Evolutionary conservation across 2,113 vertebrate genomes (phyloP).

Genomic region (Tetrax tetrax): DNA sequence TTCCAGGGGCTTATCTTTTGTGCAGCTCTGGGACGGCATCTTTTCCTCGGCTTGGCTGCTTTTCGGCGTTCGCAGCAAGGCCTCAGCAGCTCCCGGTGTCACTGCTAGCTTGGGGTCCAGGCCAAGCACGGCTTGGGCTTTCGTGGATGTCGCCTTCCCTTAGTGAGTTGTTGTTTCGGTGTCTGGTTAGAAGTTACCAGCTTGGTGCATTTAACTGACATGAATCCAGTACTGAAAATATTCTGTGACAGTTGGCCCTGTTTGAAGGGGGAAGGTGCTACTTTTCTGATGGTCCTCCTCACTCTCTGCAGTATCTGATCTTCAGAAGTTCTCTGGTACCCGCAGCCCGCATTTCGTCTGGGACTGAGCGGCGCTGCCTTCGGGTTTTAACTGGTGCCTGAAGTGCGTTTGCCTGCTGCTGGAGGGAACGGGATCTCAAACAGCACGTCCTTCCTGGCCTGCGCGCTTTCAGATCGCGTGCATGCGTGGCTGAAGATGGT

Average conservation of each 20-base stretch:
- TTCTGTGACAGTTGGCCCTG: background rate
- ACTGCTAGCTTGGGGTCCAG: background rate
- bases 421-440: background rate
- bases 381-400: background rate
- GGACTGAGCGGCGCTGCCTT: background rate
- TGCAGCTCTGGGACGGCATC: background rate
- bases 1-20: background rate
- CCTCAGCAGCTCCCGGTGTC: background rate
- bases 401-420: background rate
- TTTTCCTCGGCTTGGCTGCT: background rate
- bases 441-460: rapidly evolving
- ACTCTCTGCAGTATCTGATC: background rate
- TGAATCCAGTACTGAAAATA: background rate
- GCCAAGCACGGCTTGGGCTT: background rate
- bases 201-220: background rate
- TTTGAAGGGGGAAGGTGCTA: background rate
- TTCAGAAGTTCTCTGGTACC: background rate
- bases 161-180: background rate
- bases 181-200: background rate
- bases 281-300: background rate
- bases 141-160: background rate
- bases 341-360: background rate
- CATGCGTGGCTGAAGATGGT: background rate
- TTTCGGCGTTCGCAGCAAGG: rapidly evolving
- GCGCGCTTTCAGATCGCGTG: rapidly evolving